A percentile compares a stretch with the other conserved stretches of the same genome.
phyloP scores from a whole-genome alignment of 2,797 vertebrate species.

The Esox masquinongy region DNA sequence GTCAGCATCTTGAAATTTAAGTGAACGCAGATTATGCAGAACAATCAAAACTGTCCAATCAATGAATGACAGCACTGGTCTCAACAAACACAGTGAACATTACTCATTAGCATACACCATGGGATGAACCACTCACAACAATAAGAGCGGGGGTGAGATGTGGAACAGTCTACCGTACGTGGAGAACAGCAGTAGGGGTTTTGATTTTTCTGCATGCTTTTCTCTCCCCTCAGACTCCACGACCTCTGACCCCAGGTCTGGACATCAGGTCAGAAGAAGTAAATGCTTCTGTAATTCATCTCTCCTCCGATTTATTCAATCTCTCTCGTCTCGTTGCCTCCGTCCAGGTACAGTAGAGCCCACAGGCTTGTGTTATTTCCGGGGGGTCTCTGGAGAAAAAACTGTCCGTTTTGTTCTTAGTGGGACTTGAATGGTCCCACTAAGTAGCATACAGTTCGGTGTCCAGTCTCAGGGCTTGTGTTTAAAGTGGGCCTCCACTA shows the following conservation, averaged over 20 bases:
- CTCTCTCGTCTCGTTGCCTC: background rate
- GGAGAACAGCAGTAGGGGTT: slow-evolving; percentile 39
- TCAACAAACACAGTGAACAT: slow-evolving; percentile 53
- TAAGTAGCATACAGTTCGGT: slow-evolving; percentile 33
- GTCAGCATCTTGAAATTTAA: slow-evolving; percentile 50
- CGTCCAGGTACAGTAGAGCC: background rate
- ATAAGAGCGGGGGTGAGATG: slow-evolving; percentile 27
- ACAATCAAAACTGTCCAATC: slow-evolving; percentile 72
- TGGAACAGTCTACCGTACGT: slow-evolving; percentile 6
- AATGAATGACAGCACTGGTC: slow-evolving; percentile 60
- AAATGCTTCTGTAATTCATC: background rate
- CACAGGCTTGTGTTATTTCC: slow-evolving; percentile 22
- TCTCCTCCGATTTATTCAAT: background rate
- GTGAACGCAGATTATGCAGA: slow-evolving; percentile 34
- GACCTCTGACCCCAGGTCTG: slow-evolving; percentile 24
- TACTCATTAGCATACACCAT: slow-evolving; percentile 65
- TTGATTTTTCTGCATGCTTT: slow-evolving; percentile 44
- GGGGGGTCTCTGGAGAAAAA: slow-evolving; percentile 21
- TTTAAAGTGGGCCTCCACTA: slow-evolving; percentile 98
- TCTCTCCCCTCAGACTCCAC: slow-evolving; percentile 17
- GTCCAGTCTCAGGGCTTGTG: slow-evolving; percentile 87
- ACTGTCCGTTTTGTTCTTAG: slow-evolving; percentile 44
- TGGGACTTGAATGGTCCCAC: slow-evolving; percentile 40
- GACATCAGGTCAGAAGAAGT: slow-evolving; percentile 22
- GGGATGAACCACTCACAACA: slow-evolving; percentile 62